Percentiles rank a stretch among this genome's conserved stretches.
phyloP scores from a whole-genome alignment of 2,797 vertebrate species.

The Lepus townsendii region DNA sequence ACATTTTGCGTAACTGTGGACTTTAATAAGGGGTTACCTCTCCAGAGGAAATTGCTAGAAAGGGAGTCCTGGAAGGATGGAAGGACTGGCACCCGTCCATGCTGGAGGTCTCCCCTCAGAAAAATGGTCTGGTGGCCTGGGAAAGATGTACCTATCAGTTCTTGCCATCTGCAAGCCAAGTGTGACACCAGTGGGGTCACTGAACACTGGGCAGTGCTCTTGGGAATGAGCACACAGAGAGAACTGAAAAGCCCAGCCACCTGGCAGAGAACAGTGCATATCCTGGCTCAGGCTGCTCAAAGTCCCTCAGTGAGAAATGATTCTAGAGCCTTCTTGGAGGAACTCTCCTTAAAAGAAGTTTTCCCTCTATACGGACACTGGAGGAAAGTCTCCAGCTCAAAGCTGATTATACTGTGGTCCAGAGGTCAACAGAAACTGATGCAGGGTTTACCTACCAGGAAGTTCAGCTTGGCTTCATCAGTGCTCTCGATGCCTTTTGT shows the following conservation, averaged over 20 bases:
- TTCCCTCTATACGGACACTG: constrained; percentile 1
- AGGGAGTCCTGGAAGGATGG: constrained; percentile 21
- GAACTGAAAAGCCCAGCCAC: background rate
- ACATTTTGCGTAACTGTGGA: background rate
- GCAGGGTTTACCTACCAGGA: constrained; percentile 91
- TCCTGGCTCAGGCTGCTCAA: background rate
- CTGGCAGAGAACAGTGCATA: background rate
- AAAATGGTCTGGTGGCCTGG: background rate
- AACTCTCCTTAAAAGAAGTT: constrained; percentile 27
- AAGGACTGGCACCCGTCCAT: background rate
- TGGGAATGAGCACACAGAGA: background rate
- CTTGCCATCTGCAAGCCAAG: background rate
- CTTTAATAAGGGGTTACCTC: background rate
- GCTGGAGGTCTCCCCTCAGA: background rate
- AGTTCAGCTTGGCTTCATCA: constrained; percentile 96
- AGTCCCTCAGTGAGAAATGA: background rate
- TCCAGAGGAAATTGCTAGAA: constrained; percentile 27
- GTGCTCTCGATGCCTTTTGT: constrained; percentile 97
- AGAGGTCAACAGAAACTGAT: constrained; percentile 4
- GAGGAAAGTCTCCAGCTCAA: background rate
- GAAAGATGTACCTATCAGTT: background rate
- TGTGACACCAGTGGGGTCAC: background rate
- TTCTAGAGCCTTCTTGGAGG: constrained; percentile 33
- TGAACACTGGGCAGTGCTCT: background rate
- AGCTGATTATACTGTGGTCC: background rate